Conservation (phyloP, 2,113 vertebrate genomes). For the Isichthys henryi region DNA sequence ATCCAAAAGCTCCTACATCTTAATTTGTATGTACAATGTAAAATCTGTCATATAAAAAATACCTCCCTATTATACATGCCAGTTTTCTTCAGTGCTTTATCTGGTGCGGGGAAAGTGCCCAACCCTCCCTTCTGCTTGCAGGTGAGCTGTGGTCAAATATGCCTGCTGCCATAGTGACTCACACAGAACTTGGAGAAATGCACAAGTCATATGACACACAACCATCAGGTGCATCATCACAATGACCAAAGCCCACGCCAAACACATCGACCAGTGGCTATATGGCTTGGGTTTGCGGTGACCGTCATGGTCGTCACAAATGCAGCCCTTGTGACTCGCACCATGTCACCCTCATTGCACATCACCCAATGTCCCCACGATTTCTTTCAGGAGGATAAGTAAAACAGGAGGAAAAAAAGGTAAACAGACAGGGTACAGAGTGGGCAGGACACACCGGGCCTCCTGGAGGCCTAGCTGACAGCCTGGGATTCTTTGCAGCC, state of each 20-base stretch:
- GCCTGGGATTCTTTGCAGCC: not conserved
- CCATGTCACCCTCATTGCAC: not conserved
- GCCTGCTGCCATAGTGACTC: not conserved
- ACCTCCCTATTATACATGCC: slow-evolving; percentile 3
- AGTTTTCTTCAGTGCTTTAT: slow-evolving; percentile 5
- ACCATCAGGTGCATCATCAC: not conserved
- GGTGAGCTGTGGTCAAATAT: not conserved
- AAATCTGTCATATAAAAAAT: slow-evolving; percentile 20
- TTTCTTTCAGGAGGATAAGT: not conserved
- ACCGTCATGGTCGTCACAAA: not conserved
- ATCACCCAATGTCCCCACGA: not conserved
- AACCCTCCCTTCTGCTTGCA: not conserved
- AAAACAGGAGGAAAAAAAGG: not conserved
- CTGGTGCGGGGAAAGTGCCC: not conserved
- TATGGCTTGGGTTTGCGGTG: not conserved
- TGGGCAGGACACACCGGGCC: not conserved
- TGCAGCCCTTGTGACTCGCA: not conserved
- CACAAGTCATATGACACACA: not conserved
- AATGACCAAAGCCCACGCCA: not conserved
- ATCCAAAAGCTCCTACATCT: not conserved
- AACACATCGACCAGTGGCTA: not conserved
- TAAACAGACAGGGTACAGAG: not conserved
- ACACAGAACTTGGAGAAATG: not conserved
- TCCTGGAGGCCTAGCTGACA: not conserved
- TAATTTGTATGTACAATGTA: slow-evolving; percentile 2